Evolutionary conservation across 2,888 invertebrate genomes (phyloP), one percentile per base, ranked within the genome.

Genomic region (Eucera pruinosa): DNA sequence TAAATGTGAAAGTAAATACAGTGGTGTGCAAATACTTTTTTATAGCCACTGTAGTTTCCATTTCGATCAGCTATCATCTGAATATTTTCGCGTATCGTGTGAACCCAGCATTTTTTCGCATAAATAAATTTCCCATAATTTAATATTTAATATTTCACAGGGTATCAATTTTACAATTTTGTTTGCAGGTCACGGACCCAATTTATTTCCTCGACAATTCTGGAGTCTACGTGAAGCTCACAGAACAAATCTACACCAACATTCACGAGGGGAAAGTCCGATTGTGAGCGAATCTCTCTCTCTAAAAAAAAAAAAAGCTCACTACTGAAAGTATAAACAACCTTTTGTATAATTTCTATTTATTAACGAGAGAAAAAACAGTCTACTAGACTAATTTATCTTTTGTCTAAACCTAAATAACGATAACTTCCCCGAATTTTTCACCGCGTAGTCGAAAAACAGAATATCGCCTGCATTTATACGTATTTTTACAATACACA

Each of bases 171-270:
- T 18, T 23, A 7, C 4, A 15, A 45, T n/a, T 18, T 47, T 36
- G 1, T 15, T 52, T 9, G 6, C 13, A 91, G 89, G 93, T 96
- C 72, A 94, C 94, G 83, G 97, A 97, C 89, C 94, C 95, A 47
- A 91, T 98, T 47, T 98, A 95, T 93, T 96, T 96, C 92, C 93
- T 95, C 70, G 93, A 94, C 78, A 93, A 92, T 62, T 91, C 93
- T 55, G 94, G 94, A 5, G 93, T 83, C 47, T 96, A 95, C 90
- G 93, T 94, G 50, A 94, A 93, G 33, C 89, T 96, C 77, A 95
- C 94, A n/a, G 93, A 94, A 52, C 93, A 94, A 71, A 91, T 95
- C 20, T 95, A 95, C 91, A 92, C 91, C 25, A 94, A 95, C 85
- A 95, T 96, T 75, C 5, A 85, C 15, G 70, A 85, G 18, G 88